phyloP scores from a whole-genome alignment of 2,113 vertebrate species.

The Eulacestoma nigropectus region DNA sequence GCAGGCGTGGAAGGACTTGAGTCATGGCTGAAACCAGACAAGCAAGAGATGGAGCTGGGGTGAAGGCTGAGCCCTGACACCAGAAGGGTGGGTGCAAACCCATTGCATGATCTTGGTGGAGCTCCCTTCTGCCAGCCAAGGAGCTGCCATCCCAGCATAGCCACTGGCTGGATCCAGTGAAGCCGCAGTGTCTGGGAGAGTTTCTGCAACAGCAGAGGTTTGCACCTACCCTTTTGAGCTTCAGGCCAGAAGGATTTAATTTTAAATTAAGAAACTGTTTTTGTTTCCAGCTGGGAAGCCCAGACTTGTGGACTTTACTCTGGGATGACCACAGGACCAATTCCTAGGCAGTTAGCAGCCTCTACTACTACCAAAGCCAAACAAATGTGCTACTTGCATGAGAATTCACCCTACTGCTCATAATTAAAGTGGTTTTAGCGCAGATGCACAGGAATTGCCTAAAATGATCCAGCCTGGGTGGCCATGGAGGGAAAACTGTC shows the following conservation, averaged over 20 bases:
- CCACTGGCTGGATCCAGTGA: not conserved
- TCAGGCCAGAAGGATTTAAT: not conserved
- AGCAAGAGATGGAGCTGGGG: not conserved
- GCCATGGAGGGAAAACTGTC: not conserved
- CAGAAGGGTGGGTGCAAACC: not conserved
- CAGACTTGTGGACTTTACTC: not conserved
- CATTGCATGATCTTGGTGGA: not conserved
- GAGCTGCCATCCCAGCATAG: not conserved
- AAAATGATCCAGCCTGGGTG: not conserved
- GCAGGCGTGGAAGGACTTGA: not conserved
- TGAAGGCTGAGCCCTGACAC: not conserved
- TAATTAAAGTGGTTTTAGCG: not conserved
- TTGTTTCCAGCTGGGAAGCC: not conserved
- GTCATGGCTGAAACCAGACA: not conserved
- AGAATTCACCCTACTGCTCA: not conserved
- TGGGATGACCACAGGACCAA: not conserved
- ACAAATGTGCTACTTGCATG: not conserved
- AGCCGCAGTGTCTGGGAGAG: accelerated
- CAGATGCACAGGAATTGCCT: not conserved
- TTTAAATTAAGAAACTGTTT: not conserved
- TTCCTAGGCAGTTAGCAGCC: not conserved
- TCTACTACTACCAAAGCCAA: not conserved
- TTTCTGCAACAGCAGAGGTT: not conserved
- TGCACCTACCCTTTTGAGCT: not conserved
- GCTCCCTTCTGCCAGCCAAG: not conserved